Evolutionary conservation across 2,113 vertebrate species (phyloP).

Genomic region (Trematocara macrostoma): DNA sequence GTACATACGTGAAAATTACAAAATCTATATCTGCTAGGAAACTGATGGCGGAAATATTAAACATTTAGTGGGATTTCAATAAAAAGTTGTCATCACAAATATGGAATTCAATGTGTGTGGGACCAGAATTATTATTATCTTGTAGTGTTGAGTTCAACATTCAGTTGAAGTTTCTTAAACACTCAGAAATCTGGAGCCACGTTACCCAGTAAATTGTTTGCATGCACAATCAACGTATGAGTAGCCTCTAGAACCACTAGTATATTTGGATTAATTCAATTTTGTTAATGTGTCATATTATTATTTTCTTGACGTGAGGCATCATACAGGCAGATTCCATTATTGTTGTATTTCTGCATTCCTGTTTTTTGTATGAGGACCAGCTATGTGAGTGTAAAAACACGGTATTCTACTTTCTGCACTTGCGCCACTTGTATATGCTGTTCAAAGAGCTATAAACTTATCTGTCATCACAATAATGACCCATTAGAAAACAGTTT

Average conservation of each 20-base stretch:
- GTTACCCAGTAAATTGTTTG: not conserved
- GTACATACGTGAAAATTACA: fast-evolving
- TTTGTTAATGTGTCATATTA: not conserved
- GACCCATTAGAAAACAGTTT: not conserved
- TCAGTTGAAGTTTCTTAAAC: not conserved
- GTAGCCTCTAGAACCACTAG: not conserved
- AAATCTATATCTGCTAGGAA: no score
- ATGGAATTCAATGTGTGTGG: not conserved
- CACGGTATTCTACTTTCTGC: not conserved
- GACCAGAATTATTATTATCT: not conserved
- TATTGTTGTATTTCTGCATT: not conserved
- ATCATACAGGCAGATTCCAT: not conserved
- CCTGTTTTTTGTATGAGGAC: not conserved
- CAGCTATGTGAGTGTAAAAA: not conserved
- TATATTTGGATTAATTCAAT: fast-evolving
- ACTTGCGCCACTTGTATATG: not conserved
- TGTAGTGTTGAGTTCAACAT: not conserved
- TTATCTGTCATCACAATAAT: not conserved
- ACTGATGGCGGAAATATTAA: not conserved
- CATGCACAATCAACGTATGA: not conserved
- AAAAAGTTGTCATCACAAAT: not conserved
- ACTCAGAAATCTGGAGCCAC: not conserved
- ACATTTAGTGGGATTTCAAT: not conserved
- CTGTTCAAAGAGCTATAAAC: not conserved
- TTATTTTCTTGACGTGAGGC: not conserved